Evolutionary conservation across 2,888 invertebrate genomes (phyloP).

Genomic region (Yponomeuta evonymella): DNA sequence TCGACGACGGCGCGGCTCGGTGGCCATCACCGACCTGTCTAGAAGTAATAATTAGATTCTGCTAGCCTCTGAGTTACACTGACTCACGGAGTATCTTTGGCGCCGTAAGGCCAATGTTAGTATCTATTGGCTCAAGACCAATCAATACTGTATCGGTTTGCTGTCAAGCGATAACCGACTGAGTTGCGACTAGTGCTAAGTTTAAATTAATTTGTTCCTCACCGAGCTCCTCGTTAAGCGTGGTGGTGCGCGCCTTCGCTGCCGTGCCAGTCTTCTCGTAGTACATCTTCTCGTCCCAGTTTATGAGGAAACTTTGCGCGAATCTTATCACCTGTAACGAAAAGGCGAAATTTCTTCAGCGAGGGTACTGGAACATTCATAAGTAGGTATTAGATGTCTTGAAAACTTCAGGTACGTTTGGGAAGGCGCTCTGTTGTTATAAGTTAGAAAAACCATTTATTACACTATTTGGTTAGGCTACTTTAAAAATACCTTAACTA

Average conservation of each 20-base stretch:
- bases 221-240: conserved; percentile 97
- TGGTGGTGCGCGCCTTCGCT: conserved; percentile 97
- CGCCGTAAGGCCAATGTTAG: no score
- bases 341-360: not conserved
- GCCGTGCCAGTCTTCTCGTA: conserved; percentile 92
- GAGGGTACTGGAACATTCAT: not conserved
- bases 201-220: conserved; percentile 23
- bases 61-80: no score
- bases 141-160: not conserved
- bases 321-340: conserved; percentile 92
- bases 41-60: no score
- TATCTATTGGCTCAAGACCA: not conserved
- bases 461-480: no score
- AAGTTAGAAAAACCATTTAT: no score
- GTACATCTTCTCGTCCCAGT: conserved; percentile 99
- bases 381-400: no score
- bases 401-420: no score
- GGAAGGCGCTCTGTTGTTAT: no score
- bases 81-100: no score
- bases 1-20: no score
- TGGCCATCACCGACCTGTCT: no score
- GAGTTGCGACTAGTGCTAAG: not conserved
- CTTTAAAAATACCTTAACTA: no score
- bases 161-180: not conserved
- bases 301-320: conserved; percentile 98